Base-by-base conservation (phyloP, 2,113 vertebrate genomes). In the Ivindomyrus marchei region DNA sequence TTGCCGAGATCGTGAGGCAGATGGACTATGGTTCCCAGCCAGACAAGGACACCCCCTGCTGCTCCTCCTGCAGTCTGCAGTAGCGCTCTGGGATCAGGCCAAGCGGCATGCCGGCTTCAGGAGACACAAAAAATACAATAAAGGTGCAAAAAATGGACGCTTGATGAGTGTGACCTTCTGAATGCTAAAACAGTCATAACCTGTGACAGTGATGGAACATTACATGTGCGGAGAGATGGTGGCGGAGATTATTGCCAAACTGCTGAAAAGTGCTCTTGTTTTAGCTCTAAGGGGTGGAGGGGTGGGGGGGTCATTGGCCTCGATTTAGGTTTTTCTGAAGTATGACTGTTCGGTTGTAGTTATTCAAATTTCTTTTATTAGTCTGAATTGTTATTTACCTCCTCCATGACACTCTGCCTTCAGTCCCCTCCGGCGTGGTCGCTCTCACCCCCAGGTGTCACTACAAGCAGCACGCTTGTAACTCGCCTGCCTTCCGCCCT, bases 1-100 rank as follows among this genome's bases (percentile, higher is more conserved):
- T 99, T 92, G 98, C 98, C 0, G 98, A 99, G 94, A 99, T 99
- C 15, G 98, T 99, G 93, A 97, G 98, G 95, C 98, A 99, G 95
- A 99, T 99, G 98, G 99, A 99, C 98, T 99, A 97, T 91, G 98
- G 98, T 24, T 97, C 98, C 39, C 98, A 99, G 96, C 98, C 98
- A 0, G 98, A 99, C 96, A 99, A 99, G 95, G 98, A 99, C 49
- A 97, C 98, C 93, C 98, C 98, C 9, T 99, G 98, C 96, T 99
- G 98, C 94, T 99, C 98, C 89, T 98, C 98, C 47, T 99, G 98
- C 96, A 99, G 98, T 97, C 98, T 99, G 96, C 98, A 99, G 97
- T 99, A 98, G 96, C 97, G 94, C 92, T 70, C 90, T 52, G 62
- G 88, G 52, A 36, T 88, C 90, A 88, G 92, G 85, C 88, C 58